Base-by-base conservation (phyloP, 2,797 vertebrate genomes). In the Hybognathus amarus region DNA sequence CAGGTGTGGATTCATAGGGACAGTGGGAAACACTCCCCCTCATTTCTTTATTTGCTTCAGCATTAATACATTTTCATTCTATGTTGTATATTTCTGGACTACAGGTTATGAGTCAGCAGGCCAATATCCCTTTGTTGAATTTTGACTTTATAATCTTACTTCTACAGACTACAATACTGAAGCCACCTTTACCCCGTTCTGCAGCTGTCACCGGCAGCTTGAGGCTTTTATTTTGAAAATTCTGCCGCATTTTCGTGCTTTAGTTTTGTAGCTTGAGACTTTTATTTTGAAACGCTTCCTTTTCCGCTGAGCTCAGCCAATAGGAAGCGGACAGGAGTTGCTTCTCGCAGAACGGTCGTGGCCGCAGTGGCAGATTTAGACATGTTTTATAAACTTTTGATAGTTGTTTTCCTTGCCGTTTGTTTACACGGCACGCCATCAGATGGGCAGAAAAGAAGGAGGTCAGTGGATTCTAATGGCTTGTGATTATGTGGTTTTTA, bases 371-470 rank as follows among this genome's bases (percentile, higher is more conserved):
- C 17, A 73, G 80, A 45, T 36, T 24, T 52, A 85, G 91, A 82
- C 85, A 95, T 95, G 94, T 90, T 89, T 82, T 47, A 40, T 2
- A 94, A 94, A 93, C 66, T 95, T 92, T 88, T 87, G 0, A 9
- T 87, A 74, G 77, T 79, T 22, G 40, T 92, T 6, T 82, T 91
- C 45, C 15, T 94, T 10, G 0, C 92, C 7, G 0, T 88, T 0
- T 0, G 85, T 54, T 80, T 92, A n/a, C 67, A 85, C 66, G 36
- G 87, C 79, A 87, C 82, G 0, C 69, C 38, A 0, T 50, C 84
- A 0, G 66, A 90, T 13, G 92, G 90, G 0, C 94, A 95, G 87
- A 95, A 94, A 95, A 95, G 66, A 95, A 95, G 82, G 95, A 95
- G 94, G 94, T 95, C 82, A 33, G 6, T 27, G 7, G 5, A 0